phyloP scores from a whole-genome alignment of 1,140 invertebrate species.

The Eriosoma lanigerum region DNA sequence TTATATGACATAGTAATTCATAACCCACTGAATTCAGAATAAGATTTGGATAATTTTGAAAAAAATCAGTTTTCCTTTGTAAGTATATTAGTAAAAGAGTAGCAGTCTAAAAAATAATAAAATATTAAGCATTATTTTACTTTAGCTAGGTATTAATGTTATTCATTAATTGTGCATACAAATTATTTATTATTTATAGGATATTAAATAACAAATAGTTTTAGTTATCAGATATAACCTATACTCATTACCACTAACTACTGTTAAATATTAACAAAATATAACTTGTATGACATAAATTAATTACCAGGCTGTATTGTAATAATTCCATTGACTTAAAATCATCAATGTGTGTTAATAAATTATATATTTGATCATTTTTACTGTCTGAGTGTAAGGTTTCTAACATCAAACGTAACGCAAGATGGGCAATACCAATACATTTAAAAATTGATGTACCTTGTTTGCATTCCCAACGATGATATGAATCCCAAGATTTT shows the following conservation, averaged over 20 bases:
- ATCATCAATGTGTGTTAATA: constrained; percentile 66
- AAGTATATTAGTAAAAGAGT: constrained; percentile 63
- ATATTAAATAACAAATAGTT: too few relatives aligned
- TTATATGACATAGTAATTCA: constrained; percentile 69
- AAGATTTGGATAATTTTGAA: constrained; percentile 54
- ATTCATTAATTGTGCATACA: background rate
- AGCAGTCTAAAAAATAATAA: constrained; percentile 62
- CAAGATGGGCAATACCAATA: constrained; percentile 77
- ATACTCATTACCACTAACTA: too few relatives aligned
- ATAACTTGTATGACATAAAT: background rate
- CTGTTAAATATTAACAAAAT: too few relatives aligned
- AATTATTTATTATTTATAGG: background rate
- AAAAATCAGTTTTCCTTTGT: constrained; percentile 62
- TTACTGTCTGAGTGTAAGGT: constrained; percentile 54
- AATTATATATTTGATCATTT: constrained; percentile 60
- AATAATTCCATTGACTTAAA: constrained; percentile 65
- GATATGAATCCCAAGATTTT: constrained; percentile 65
- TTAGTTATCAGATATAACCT: too few relatives aligned
- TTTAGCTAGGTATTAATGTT: background rate
- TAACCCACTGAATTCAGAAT: constrained; percentile 61
- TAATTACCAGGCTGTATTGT: constrained; percentile 68
- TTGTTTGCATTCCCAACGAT: constrained; percentile 72
- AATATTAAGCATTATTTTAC: background rate
- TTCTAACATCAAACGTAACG: constrained; percentile 66
- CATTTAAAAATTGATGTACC: constrained; percentile 66